A percentile compares a stretch with the other conserved stretches of the same genome.
These are phyloP conservation scores for Rhegmatorhina hoffmannsi DNA, from an alignment of 2,113 vertebrate species.

Conservation along the genomic window DNA sequence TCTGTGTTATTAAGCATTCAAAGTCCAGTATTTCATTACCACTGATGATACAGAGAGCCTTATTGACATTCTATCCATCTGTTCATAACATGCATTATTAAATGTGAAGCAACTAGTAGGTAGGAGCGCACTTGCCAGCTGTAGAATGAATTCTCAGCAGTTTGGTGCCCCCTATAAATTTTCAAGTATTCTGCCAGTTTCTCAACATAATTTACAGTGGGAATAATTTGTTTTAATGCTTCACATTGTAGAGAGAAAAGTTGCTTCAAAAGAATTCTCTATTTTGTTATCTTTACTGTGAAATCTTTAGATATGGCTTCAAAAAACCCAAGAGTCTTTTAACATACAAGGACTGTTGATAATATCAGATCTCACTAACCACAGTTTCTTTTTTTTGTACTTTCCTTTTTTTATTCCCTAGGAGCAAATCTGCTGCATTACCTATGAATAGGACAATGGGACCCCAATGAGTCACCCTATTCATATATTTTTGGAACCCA, in stretches of 20 bases:
- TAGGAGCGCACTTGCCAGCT: conserved; percentile 67
- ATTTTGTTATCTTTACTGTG: conserved; percentile 39
- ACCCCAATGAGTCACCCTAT: conserved; percentile 56
- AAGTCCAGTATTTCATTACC: conserved; percentile 69
- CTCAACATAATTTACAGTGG: background rate
- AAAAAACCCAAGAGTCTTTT: conserved; percentile 30
- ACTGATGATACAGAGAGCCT: conserved; percentile 55
- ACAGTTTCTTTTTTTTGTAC: background rate
- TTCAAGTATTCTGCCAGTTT: conserved; percentile 51
- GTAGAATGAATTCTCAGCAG: conserved; percentile 63
- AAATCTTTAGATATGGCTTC: conserved; percentile 43
- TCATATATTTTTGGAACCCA: conserved; percentile 71
- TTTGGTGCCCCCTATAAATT: conserved; percentile 63
- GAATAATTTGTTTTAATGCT: background rate
- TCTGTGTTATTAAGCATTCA: conserved; percentile 66
- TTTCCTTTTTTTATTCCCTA: background rate
- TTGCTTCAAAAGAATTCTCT: conserved; percentile 36
- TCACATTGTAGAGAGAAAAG: conserved; percentile 24
- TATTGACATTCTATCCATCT: conserved; percentile 73
- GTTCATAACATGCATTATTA: conserved; percentile 74
- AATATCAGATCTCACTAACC: conserved; percentile 3
- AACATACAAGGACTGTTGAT: background rate
- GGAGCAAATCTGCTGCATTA: conserved; percentile 54
- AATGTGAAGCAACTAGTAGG: conserved; percentile 72
- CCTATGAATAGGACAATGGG: conserved; percentile 57